Evolutionary conservation across 2,797 vertebrate species (phyloP).

Genomic region (Sebastes minor): DNA sequence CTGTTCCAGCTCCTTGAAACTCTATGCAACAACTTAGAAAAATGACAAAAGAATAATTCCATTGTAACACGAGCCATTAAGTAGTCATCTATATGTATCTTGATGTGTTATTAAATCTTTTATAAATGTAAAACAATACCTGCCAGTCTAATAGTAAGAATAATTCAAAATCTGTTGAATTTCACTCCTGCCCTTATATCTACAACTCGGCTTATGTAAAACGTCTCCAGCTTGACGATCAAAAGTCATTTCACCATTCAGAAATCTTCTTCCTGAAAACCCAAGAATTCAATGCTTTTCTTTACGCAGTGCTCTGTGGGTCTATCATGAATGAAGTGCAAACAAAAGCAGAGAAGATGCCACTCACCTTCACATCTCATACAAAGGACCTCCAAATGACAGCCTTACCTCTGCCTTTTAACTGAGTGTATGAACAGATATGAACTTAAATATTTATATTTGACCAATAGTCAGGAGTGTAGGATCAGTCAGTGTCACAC

Average conservation of each 20-base stretch:
- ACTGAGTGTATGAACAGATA: not conserved
- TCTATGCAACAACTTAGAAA: not conserved
- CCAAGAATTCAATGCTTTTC: not conserved
- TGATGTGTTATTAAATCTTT: not conserved
- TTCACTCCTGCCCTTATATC: not conserved
- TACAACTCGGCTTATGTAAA: not conserved
- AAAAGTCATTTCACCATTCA: not conserved
- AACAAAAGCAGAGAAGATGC: not conserved
- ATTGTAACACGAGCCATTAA: not conserved
- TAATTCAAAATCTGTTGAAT: not conserved
- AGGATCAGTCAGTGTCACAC: not conserved
- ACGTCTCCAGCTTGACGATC: not conserved
- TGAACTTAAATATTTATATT: not conserved
- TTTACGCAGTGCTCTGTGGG: not conserved
- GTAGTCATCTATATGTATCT: not conserved
- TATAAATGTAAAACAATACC: not conserved
- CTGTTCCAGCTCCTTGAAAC: slow-evolving; percentile 32
- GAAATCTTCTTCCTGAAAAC: not conserved
- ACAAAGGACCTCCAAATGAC: no score
- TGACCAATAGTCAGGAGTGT: not conserved
- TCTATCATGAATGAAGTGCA: not conserved
- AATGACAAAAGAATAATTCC: not conserved
- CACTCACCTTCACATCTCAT: not conserved
- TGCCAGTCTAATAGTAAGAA: not conserved
- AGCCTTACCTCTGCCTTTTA: not conserved